Base-by-base conservation (phyloP, 2,888 invertebrate species). In the Drosophila yooni region DNA sequence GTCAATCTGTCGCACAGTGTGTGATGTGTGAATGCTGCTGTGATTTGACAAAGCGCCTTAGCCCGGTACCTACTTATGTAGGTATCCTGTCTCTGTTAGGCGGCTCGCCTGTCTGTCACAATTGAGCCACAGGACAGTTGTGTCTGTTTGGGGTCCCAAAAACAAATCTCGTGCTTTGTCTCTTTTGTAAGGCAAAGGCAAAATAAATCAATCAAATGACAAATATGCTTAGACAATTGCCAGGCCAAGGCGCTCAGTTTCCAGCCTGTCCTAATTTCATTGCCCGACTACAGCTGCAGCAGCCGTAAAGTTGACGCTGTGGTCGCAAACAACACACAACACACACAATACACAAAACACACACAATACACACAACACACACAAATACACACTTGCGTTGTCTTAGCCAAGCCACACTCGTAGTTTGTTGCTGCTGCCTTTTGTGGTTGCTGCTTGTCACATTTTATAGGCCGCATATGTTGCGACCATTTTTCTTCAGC, bases 141-240 rank as follows among this genome's bases (percentile, higher is more conserved):
- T 57, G 51, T 40, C 33, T 74, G 43, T 61, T 38, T 27, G n/a
- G 34, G 50, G 33, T 43, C 31, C 48, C 43, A 56, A 36, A 56
- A 38, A 46, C 51, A 73, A 71, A 63, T 52, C 62, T 74, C 57
- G 48, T 48, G 43, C 43, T 69, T 33, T 69, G 76, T 70, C 65
- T 76, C 72, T 81, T 80, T 74, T 75, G 70, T 59, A 81, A 61
- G 71, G 81, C 70, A 83, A 83, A 83, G 60, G 76, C 70, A 82
- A 82, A 85, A 90, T 90, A 90, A 90, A 90, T 91, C 90, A 90
- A 90, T 91, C 91, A 90, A 86, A 89, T 82, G 88, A 81, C 88
- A 91, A 91, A 90, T 91, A 83, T 83, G 89, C 91, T 82, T 81
- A 78, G 84, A 82, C 88, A 91, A 90, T 90, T 90, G 91, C 81